A percentile compares a stretch with the other conserved stretches of the same genome.
phyloP scores from a whole-genome alignment of 2,888 invertebrate genomes.

The Drosophila antonietae region DNA sequence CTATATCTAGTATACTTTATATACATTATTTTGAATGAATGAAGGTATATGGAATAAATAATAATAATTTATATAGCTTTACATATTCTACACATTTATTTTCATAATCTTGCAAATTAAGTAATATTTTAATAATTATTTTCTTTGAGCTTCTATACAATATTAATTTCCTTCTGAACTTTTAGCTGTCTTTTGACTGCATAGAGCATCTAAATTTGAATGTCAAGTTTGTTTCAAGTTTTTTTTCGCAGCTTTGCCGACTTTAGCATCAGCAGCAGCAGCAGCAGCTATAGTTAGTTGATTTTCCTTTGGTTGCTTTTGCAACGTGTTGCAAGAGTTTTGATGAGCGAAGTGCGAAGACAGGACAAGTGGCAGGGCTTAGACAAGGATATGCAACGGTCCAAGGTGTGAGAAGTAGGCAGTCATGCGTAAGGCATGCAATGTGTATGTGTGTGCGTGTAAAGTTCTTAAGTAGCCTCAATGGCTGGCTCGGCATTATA shows the following conservation, averaged over 20 bases:
- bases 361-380: conserved; percentile 54
- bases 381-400: conserved; percentile 67
- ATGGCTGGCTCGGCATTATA: conserved; percentile 75
- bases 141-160: background rate
- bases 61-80: background rate
- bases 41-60: too few species aligned
- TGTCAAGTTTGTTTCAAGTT: too few species aligned
- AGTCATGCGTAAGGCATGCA: conserved; percentile 49
- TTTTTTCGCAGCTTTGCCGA: background rate
- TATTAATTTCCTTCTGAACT: background rate
- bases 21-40: background rate
- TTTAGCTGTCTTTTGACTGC: background rate
- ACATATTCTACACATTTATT: too few species aligned
- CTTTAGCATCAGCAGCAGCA: background rate
- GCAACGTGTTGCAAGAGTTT: conserved; percentile 20
- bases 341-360: conserved; percentile 9
- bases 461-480: conserved; percentile 72
- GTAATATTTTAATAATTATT: background rate
- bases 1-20: background rate
- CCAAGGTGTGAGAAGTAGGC: conserved; percentile 67
- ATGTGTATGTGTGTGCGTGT: conserved; percentile 27
- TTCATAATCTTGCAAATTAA: too few species aligned
- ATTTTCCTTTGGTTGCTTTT: conserved; percentile 68
- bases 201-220: conserved; percentile 5
- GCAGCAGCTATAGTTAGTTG: conserved; percentile 23